phyloP scores from a whole-genome alignment of 2,797 vertebrate species.

The Notamacropus eugenii region DNA sequence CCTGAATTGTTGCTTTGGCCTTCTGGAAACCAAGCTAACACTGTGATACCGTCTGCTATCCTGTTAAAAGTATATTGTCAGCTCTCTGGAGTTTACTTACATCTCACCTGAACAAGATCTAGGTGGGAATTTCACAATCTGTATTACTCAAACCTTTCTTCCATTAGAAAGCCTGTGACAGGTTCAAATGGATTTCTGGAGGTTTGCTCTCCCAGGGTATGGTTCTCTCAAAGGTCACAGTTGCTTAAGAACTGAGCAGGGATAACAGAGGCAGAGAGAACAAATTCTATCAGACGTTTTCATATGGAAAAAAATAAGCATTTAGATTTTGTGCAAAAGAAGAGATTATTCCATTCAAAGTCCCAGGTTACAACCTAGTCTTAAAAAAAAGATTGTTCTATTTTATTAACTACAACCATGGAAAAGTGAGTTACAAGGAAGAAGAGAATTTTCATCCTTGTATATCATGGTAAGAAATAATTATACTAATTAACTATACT shows the following conservation, averaged over 20 bases:
- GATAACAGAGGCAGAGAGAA: background rate
- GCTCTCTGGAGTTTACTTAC: slow-evolving; percentile 40
- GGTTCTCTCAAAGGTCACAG: background rate
- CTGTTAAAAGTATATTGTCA: slow-evolving; percentile 5
- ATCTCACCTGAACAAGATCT: slow-evolving; percentile 42
- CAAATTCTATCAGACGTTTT: background rate
- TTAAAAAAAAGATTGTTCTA: background rate
- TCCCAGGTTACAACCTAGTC: background rate
- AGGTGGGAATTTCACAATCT: slow-evolving; percentile 27
- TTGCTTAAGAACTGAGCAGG: background rate
- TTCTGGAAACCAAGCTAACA: slow-evolving; percentile 53
- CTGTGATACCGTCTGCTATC: slow-evolving; percentile 19
- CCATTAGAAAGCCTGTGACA: slow-evolving; percentile 40
- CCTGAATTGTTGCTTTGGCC: slow-evolving; percentile 30
- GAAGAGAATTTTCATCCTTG: background rate
- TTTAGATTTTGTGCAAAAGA: background rate
- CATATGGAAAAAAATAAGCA: background rate
- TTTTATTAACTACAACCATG: background rate
- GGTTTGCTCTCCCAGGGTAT: background rate
- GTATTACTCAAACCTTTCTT: slow-evolving; percentile 49
- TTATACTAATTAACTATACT: background rate
- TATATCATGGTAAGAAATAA: background rate
- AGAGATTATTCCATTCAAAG: background rate
- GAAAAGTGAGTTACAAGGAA: background rate
- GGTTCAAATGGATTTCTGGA: slow-evolving; percentile 47